Percentiles rank a stretch among this genome's conserved stretches.
Conservation (phyloP, 2,797 vertebrate species). For the Hypotaenidia okinawae region DNA sequence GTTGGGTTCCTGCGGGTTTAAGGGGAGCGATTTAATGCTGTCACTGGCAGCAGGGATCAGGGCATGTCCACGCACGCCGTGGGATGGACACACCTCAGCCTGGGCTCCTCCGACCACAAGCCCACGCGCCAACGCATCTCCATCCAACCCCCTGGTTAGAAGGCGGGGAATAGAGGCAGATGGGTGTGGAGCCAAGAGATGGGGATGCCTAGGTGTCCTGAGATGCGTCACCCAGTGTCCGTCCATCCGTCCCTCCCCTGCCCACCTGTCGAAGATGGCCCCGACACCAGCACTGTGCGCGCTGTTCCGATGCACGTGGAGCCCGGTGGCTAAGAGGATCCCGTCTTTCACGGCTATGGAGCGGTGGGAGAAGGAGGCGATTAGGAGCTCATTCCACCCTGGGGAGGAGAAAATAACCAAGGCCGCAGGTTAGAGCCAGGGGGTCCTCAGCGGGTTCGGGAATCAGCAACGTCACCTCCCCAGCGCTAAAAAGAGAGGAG, state of each 20-base stretch:
- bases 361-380: constrained; percentile 97
- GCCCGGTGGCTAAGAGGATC: constrained; percentile 93
- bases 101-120: accelerated
- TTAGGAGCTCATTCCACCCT: constrained; percentile 99
- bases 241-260: not conserved
- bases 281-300: constrained; percentile 98
- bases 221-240: accelerated
- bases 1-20: not conserved
- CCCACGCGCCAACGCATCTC: not conserved
- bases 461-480: not conserved
- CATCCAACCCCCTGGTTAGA: not conserved
- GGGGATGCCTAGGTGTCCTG: not conserved
- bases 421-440: not conserved
- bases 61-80: accelerated
- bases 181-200: accelerated
- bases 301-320: constrained; percentile 96
- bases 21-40: not conserved
- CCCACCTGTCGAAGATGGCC: constrained; percentile 97
- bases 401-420: constrained; percentile 17
- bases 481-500: not conserved
- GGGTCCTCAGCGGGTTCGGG: accelerated
- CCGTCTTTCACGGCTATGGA: constrained; percentile 96
- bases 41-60: not conserved
- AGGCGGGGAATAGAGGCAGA: accelerated
- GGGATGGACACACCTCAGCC: not conserved